Conservation (phyloP, 2,113 vertebrate genomes). For the Silurus meridionalis region DNA sequence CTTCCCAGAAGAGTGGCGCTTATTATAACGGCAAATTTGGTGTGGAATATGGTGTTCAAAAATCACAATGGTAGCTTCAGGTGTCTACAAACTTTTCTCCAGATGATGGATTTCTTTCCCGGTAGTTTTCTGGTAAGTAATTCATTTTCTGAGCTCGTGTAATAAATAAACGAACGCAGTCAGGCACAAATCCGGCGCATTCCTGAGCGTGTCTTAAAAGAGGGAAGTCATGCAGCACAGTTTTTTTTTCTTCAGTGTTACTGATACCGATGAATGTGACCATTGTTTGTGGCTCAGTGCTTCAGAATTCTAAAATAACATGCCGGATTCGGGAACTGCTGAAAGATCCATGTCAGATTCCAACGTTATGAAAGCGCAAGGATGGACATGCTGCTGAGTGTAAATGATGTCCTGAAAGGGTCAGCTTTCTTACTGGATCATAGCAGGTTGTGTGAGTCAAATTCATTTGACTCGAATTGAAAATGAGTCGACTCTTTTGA, state of each 20-base stretch:
- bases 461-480: background rate
- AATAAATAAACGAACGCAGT: background rate
- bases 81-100: no score
- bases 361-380: background rate
- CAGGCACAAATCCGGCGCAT: background rate
- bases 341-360: background rate
- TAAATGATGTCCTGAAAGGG: background rate
- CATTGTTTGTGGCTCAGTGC: background rate
- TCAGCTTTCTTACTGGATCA: background rate
- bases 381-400: background rate
- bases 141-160: background rate
- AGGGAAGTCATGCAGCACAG: background rate
- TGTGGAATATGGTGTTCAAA: no score
- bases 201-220: background rate
- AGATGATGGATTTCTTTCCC: background rate
- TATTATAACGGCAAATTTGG: no score
- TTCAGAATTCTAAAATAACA: background rate
- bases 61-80: no score
- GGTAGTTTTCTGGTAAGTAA: background rate
- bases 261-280: constrained; percentile 10
- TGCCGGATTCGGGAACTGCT: constrained; percentile 1
- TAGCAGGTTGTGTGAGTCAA: background rate
- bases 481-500: background rate
- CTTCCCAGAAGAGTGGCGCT: no score
- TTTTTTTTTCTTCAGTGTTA: background rate